Conservation (phyloP, 2,888 invertebrate genomes). For the Flexamia atlantica region DNA sequence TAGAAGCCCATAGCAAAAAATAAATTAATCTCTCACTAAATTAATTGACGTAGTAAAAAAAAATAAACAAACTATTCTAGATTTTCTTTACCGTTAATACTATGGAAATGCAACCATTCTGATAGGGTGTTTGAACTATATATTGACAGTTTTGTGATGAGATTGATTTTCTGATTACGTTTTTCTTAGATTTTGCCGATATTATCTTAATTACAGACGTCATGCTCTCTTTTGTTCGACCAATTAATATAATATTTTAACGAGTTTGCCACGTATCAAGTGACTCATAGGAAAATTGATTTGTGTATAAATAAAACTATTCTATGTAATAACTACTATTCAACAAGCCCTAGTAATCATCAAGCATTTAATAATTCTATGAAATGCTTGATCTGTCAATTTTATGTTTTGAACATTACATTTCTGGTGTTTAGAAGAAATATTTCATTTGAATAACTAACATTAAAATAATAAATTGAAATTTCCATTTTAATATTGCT, state of each 20-base stretch:
- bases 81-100: not conserved
- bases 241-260: not conserved
- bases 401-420: too few species aligned
- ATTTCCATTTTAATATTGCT: too few species aligned
- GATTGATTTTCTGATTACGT: not conserved
- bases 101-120: not conserved
- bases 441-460: too few species aligned
- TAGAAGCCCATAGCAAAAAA: not conserved
- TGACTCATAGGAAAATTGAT: too few species aligned
- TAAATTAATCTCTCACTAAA: not conserved
- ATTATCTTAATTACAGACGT: slow-evolving; percentile 7
- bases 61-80: not conserved
- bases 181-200: not conserved
- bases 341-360: too few species aligned
- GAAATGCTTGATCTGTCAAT: too few species aligned
- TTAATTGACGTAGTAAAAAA: not conserved
- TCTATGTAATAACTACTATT: too few species aligned
- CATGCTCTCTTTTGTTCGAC: slow-evolving; percentile 11
- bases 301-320: too few species aligned
- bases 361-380: too few species aligned
- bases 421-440: too few species aligned
- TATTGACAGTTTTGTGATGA: not conserved
- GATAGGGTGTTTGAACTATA: not conserved
- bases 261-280: not conserved
- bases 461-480: too few species aligned